Conservation (phyloP, 2,888 invertebrate species). For the Margaritifera margaritifera region DNA sequence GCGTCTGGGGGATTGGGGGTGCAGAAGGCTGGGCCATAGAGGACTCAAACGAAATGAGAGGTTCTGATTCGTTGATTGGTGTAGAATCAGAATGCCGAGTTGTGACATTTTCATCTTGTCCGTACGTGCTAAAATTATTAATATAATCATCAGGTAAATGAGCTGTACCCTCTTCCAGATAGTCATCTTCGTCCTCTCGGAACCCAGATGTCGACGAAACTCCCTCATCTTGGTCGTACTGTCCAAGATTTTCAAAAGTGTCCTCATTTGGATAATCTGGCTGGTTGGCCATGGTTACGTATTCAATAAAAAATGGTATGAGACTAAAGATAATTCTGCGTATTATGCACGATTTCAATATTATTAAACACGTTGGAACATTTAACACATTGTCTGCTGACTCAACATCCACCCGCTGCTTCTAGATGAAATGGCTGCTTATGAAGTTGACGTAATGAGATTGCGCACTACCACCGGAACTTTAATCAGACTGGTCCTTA, state of each 20-base stretch:
- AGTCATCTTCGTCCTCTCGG: conserved; percentile 59
- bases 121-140: conserved; percentile 7
- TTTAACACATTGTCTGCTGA: too few relatives aligned
- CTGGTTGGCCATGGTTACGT: conserved; percentile 1
- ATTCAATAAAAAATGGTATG: too few relatives aligned
- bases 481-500: too few relatives aligned
- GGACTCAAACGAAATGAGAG: conserved; percentile 37
- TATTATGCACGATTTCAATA: too few relatives aligned
- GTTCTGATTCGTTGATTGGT: conserved; percentile 18
- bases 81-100: background rate
- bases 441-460: too few relatives aligned
- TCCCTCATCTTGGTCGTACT: conserved; percentile 52
- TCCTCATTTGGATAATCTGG: conserved; percentile 35
- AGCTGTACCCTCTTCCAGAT: conserved; percentile 44
- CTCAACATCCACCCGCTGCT: too few relatives aligned
- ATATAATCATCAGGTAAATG: conserved; percentile 28
- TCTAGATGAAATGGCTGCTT: too few relatives aligned
- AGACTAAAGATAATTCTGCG: too few relatives aligned
- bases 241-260: conserved; percentile 44
- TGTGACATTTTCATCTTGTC: conserved; percentile 1
- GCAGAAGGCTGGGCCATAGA: conserved; percentile 25
- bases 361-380: too few relatives aligned
- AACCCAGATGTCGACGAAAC: conserved; percentile 58
- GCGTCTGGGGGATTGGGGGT: conserved; percentile 24
- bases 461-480: too few relatives aligned